These are phyloP conservation scores for Macrobrachium rosenbergii DNA, from an alignment of 1,140 invertebrate species.

Conservation along the genomic window DNA sequence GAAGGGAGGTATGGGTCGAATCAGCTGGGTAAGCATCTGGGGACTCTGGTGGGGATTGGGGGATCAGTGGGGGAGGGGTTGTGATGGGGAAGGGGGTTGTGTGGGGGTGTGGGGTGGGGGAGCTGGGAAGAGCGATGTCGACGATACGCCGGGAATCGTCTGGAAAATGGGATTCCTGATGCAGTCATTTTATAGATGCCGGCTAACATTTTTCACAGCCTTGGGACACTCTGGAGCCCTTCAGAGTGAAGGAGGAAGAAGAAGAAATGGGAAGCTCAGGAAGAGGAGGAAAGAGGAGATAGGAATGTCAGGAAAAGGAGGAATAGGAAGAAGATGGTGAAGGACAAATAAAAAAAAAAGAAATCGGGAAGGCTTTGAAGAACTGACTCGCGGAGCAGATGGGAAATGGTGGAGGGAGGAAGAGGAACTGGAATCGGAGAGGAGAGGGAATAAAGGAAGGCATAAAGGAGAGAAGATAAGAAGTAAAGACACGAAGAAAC, in stretches of 20 bases:
- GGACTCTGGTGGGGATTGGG: too few species aligned
- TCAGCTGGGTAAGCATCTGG: too few species aligned
- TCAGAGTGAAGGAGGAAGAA: too few species aligned
- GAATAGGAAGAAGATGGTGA: too few species aligned
- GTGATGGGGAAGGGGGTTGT: not conserved
- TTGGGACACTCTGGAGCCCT: conserved; percentile 10
- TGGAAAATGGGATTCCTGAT: conserved; percentile 56
- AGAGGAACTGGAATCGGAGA: too few species aligned
- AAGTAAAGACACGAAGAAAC: not conserved
- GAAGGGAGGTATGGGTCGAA: too few species aligned
- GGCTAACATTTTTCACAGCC: conserved; percentile 25
- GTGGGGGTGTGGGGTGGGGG: not conserved
- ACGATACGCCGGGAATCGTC: conserved; percentile 51
- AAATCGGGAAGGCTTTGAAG: too few species aligned
- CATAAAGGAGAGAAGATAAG: not conserved
- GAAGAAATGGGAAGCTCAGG: not conserved
- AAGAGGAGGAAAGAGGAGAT: not conserved
- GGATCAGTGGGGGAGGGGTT: not conserved
- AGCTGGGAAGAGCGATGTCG: conserved; percentile 35
- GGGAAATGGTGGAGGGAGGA: too few species aligned
- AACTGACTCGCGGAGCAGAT: too few species aligned
- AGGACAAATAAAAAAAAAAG: too few species aligned
- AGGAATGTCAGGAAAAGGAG: too few species aligned
- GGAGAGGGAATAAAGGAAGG: too few species aligned
- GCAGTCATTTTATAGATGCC: conserved; percentile 54